phyloP scores from a whole-genome alignment of 1,140 invertebrate species.

The Aphidius ervi region DNA sequence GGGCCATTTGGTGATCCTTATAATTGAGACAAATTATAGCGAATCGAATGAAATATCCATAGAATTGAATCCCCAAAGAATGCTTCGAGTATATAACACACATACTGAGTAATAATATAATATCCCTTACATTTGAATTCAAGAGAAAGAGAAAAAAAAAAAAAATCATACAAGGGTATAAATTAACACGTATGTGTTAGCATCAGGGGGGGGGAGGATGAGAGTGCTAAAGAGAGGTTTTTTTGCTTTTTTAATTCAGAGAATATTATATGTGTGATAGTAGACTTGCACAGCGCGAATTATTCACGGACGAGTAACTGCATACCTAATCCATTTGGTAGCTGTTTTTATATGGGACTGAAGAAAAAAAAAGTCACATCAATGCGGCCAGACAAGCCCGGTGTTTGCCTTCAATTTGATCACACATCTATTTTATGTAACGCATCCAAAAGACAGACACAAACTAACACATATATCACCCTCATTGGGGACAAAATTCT shows the following conservation, averaged over 20 bases:
- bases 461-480: not conserved
- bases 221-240: too few species aligned
- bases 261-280: conserved; percentile 1
- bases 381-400: conserved; percentile 25
- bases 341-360: conserved; percentile 19
- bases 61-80: not conserved
- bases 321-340: conserved; percentile 43
- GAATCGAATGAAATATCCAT: conserved; percentile 9
- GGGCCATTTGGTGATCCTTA: too few species aligned
- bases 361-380: conserved; percentile 25
- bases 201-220: too few species aligned
- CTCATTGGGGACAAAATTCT: conserved; percentile 16
- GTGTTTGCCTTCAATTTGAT: conserved; percentile 14
- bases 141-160: too few species aligned
- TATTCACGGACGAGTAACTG: conserved; percentile 43
- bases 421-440: not conserved
- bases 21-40: conserved; percentile 3
- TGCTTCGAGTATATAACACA: conserved; percentile 7
- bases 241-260: not conserved
- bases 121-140: too few species aligned
- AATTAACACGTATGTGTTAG: conserved; percentile 9
- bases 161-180: not conserved
- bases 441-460: not conserved
- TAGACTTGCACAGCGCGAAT: conserved; percentile 32
- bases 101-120: too few species aligned